Evolutionary conservation across 2,113 vertebrate species (phyloP).

Genomic region (Terrapene triunguis): DNA sequence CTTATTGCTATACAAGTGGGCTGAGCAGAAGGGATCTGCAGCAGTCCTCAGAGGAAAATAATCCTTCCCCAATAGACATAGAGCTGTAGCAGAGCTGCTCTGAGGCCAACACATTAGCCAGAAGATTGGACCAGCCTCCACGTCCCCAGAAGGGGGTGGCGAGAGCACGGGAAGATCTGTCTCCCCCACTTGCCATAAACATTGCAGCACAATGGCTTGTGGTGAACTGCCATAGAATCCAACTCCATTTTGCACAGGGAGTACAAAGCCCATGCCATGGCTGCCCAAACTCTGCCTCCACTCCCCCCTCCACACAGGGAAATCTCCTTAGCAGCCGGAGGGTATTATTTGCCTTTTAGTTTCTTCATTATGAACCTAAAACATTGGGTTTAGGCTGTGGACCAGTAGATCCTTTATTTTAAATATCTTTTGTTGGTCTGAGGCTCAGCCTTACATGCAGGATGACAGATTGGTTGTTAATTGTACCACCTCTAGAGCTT

Average conservation of each 20-base stretch:
- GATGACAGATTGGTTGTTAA: conserved; percentile 70
- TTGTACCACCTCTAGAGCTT: conserved; percentile 69
- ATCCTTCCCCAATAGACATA: neutral
- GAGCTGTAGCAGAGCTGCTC: neutral
- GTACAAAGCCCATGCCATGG: neutral
- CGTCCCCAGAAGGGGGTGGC: neutral
- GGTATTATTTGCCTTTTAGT: neutral
- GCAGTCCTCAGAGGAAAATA: neutral
- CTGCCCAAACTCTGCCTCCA: neutral
- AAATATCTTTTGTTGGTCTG: conserved; percentile 6
- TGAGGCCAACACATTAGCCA: neutral
- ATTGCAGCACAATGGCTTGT: neutral
- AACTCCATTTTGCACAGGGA: fast-evolving
- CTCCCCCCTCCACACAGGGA: neutral
- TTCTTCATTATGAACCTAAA: neutral
- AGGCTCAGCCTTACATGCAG: conserved; percentile 8
- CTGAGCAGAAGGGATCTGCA: neutral
- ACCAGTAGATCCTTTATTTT: conserved; percentile 19
- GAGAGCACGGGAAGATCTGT: neutral
- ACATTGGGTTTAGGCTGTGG: neutral
- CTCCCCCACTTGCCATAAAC: neutral
- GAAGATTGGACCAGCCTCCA: neutral
- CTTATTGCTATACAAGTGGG: neutral
- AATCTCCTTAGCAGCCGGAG: neutral
- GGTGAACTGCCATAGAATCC: neutral